A percentile compares a stretch with the other conserved stretches of the same genome.
Evolutionary conservation across 2,797 vertebrate species (phyloP).

Genomic region (Oreortyx pictus): DNA sequence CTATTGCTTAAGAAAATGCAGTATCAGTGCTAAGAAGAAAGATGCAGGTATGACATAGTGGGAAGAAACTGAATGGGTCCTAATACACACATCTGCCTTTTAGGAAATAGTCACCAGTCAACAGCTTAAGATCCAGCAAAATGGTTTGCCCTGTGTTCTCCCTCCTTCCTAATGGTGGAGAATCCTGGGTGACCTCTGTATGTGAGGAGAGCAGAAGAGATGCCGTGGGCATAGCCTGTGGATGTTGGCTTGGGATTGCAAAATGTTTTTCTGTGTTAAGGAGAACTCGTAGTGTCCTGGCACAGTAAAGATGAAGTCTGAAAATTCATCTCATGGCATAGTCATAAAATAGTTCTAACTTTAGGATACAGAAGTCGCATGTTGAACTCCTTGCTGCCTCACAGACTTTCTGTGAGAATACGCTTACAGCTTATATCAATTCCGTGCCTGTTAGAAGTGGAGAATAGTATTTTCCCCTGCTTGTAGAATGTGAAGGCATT

Average conservation of each 20-base stretch:
- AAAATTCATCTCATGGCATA: neutral
- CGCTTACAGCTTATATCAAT: neutral
- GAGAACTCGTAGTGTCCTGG: neutral
- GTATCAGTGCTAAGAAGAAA: neutral
- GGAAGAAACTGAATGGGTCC: neutral
- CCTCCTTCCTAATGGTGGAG: neutral
- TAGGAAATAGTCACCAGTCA: neutral
- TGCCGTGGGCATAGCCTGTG: neutral
- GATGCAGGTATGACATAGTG: neutral
- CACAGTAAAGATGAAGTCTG: neutral
- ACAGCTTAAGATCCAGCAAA: neutral
- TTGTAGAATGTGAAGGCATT: neutral
- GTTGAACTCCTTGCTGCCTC: neutral
- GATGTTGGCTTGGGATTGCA: constrained; percentile 7
- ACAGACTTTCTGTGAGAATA: neutral
- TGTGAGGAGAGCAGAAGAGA: neutral
- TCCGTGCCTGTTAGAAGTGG: neutral
- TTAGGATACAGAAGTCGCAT: neutral
- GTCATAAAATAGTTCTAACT: neutral
- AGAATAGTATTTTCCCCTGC: neutral
- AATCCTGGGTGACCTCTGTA: neutral
- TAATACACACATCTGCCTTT: neutral
- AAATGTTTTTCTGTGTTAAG: neutral
- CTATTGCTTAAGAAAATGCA: neutral
- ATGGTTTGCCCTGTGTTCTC: neutral